Base-by-base conservation (phyloP, 2,888 invertebrate species). In the Amiota communis region DNA sequence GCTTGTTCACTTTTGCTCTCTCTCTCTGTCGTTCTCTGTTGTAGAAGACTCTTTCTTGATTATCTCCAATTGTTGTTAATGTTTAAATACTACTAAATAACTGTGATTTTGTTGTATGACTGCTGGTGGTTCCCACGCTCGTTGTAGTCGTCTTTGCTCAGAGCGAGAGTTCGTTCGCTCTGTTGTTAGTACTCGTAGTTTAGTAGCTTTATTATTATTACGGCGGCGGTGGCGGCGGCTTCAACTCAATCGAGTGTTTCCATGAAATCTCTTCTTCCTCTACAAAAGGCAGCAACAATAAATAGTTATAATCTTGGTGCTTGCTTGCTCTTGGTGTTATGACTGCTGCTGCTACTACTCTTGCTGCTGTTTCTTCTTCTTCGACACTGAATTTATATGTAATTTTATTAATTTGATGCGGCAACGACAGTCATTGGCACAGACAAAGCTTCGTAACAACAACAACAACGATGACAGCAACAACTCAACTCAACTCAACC, bases 41-140 rank as follows among this genome's bases (percentile, higher is more conserved):
- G 36, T 6, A 36, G 36, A 36, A 36, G 36, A 36, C 4, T 36
- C 36, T 36, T 36, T 51, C 4, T 51, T 51, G 53, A n/a, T 51
- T 51, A n/a, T 12, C 12, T n/a, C 53, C 12, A n/a, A 12, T 10
- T 48, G 67, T 53, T 48, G 23, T 53, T 23, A 36, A 36, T 36
- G 36, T 36, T 36, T 36, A 36, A 36, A 36, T 36, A 36, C 36
- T 36, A 36, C 36, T 36, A 36, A 36, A 36, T 51, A 68, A 68
- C 67, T 68, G 67, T 68, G 67, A 68, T 68, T 68, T 36, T 36
- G 36, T 36, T 36, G 36, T 36, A 36, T 36, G 36, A 6, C 8
- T 68, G 53, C 53, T 68, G 61, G 80, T 77, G 77, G 77, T 82
- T 82, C 82, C 84, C 82, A 84, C 82, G 83, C 83, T 82, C 76